Evolutionary conservation across 2,888 invertebrate species (phyloP).

Genomic region (Cheilosia urbana): DNA sequence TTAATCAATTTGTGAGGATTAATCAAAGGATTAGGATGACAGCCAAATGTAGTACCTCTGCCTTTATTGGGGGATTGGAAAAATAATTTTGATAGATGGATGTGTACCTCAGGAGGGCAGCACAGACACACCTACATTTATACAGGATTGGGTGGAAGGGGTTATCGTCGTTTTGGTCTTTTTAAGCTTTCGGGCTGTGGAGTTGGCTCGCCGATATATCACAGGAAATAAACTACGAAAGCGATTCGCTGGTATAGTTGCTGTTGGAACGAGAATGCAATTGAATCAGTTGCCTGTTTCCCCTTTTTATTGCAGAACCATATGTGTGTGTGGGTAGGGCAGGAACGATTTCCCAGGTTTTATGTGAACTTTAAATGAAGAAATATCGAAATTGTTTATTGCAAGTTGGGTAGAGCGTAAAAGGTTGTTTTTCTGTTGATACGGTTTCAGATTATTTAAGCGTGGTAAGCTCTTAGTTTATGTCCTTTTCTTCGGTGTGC

Average conservation of each 20-base stretch:
- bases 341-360: background rate
- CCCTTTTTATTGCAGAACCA: slow-evolving; percentile 31
- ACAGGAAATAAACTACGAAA: slow-evolving; percentile 44
- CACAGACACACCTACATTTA: slow-evolving; percentile 3
- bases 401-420: background rate
- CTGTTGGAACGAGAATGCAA: slow-evolving; percentile 17
- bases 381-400: slow-evolving; percentile 34
- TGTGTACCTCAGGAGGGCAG: slow-evolving; percentile 46
- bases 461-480: slow-evolving; percentile 22
- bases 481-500: background rate
- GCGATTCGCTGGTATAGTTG: background rate
- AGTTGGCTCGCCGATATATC: slow-evolving; percentile 37
- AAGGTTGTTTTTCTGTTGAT: background rate
- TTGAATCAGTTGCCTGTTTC: slow-evolving; percentile 44
- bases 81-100: slow-evolving; percentile 60
- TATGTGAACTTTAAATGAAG: slow-evolving; percentile 34
- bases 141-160: background rate
- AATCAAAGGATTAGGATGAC: slow-evolving; percentile 67
- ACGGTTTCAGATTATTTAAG: slow-evolving; percentile 12
- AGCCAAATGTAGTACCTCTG: slow-evolving; percentile 8
- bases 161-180: slow-evolving; percentile 26
- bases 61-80: background rate
- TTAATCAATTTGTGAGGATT: slow-evolving; percentile 63
- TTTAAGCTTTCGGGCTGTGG: slow-evolving; percentile 8
- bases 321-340: background rate